A percentile compares a stretch with the other conserved stretches of the same genome.
phyloP scores from a whole-genome alignment of 2,113 vertebrate species.

The Gambusia holbrooki region DNA sequence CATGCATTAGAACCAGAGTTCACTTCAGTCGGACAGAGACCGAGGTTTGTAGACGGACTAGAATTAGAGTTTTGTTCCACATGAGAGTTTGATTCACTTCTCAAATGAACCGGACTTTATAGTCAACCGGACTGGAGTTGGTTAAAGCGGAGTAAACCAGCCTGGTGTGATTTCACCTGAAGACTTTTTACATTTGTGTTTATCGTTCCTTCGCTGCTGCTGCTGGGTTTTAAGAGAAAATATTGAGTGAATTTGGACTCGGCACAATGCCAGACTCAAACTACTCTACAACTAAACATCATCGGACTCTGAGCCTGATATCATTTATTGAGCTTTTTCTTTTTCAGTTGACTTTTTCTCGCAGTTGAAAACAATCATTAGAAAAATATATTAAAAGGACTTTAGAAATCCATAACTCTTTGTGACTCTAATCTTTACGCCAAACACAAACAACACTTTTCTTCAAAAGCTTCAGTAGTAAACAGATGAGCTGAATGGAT shows the following conservation, averaged over 20 bases:
- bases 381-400: conserved; percentile 33
- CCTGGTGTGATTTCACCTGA: too few species aligned
- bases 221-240: conserved; percentile 30
- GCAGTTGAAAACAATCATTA: conserved; percentile 46
- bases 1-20: too few species aligned
- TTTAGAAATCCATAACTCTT: conserved; percentile 54
- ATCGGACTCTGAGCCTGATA: conserved; percentile 17
- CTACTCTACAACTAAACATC: conserved; percentile 9
- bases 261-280: conserved; percentile 27
- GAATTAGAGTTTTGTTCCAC: too few species aligned
- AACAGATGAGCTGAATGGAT: conserved; percentile 68
- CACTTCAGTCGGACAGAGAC: too few species aligned
- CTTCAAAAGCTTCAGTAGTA: conserved; percentile 43
- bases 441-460: conserved; percentile 49
- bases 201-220: background rate
- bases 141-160: too few species aligned
- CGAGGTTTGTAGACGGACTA: too few species aligned
- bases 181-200: conserved; percentile 31
- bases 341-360: conserved; percentile 2
- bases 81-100: too few species aligned
- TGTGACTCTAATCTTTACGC: conserved; percentile 50
- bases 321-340: conserved; percentile 10
- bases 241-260: conserved; percentile 29
- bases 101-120: too few species aligned
- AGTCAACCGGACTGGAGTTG: too few species aligned